Base-by-base conservation (phyloP, 2,113 vertebrate genomes). In the Paramormyrops kingsleyae region DNA sequence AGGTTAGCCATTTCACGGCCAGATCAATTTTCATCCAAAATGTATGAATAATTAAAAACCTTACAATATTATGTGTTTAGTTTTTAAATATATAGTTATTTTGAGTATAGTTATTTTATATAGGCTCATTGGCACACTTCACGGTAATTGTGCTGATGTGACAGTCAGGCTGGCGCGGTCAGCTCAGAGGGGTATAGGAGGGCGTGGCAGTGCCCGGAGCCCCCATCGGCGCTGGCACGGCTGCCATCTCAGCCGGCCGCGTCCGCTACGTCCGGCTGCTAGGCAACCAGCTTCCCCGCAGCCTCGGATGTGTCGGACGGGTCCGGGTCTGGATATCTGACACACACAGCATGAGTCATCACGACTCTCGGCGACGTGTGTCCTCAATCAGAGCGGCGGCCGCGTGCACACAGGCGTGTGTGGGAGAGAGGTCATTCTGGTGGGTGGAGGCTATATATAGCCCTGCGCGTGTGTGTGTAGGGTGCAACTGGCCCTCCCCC, bases 391-490 rank as follows among this genome's bases (percentile, higher is more conserved):
- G 83, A 47, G 83, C 8, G 24, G 21, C 21, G 39, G 2, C 83
- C 7, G 9, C 39, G 19, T 19, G 62, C 62, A 70, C 62, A 19
- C 15, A 46, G 15, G 12, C 15, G 46, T 52, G 13, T 17, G 49
- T 87, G 46, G 50, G 52, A 24, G 42, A 24, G 39, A 80, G 83
- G 35, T 87, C 21, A 7, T 35, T 80, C 13, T 46, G 27, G 87
- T 88, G 87, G 90, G 87, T 53, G n/a, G 77, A 24, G 0, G 62
- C 90, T 90, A 90, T 88, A 83, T 66, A 84, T 88, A 90, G 52
- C 42, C 46, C 49, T 7, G 66, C 19, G 56, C 10, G 66, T 6
- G 87, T 42, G 90, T 83, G 90, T 62, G 87, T 88, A 5, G 27
- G 39, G 66, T 50, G 24, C 49, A 19, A 53, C 15, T 17, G 17